Percentiles rank a stretch among this genome's conserved stretches.
phyloP scores from a whole-genome alignment of 2,888 invertebrate genomes.

The Andrena camellia region DNA sequence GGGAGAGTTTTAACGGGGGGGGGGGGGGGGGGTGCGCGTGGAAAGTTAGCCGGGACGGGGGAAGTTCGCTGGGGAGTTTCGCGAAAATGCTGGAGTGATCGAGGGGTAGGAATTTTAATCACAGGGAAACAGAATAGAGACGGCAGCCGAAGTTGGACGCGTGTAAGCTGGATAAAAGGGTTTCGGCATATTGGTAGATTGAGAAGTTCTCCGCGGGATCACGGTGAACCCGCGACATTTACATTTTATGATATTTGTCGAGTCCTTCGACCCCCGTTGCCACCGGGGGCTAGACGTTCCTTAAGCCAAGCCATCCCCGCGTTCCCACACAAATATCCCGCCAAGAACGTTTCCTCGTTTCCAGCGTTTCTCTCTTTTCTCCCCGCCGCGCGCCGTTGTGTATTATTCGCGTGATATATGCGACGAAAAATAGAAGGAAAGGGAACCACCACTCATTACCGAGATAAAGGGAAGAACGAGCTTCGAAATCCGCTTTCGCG shows the following conservation, averaged over 20 bases:
- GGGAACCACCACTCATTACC: conserved; percentile 66
- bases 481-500: conserved; percentile 54
- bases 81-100: conserved; percentile 32
- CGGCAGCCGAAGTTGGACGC: conserved; percentile 40
- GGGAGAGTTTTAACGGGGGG: conserved; percentile 41
- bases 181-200: conserved; percentile 67
- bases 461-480: conserved; percentile 40
- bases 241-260: conserved; percentile 77
- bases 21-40: neutral
- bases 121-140: conserved; percentile 16
- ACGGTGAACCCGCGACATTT: conserved; percentile 69
- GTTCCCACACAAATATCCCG: conserved; percentile 79
- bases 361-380: conserved; percentile 1
- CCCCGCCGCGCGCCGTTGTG: conserved; percentile 50
- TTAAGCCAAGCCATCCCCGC: conserved; percentile 73
- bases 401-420: conserved; percentile 76
- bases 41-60: neutral
- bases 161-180: conserved; percentile 55
- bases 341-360: conserved; percentile 48
- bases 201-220: conserved; percentile 64
- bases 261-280: conserved; percentile 65
- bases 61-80: conserved; percentile 21
- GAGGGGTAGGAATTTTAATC: conserved; percentile 54
- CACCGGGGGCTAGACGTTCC: conserved; percentile 48
- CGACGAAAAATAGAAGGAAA: conserved; percentile 35